Conservation (phyloP, 1,140 invertebrate species). For the Zaprionus gabonicus region DNA sequence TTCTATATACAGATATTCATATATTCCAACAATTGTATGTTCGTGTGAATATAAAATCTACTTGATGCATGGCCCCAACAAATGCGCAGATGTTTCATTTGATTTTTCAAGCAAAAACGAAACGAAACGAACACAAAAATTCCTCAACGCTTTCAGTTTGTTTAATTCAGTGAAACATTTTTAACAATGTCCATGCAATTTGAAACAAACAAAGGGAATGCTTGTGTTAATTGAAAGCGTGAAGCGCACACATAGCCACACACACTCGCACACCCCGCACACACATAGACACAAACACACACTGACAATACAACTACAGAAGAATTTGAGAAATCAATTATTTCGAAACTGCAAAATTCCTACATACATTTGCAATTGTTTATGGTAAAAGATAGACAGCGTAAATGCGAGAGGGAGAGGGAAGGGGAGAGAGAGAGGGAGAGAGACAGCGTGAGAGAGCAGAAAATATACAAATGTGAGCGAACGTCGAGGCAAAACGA, state of each 20-base stretch:
- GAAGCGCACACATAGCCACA: constrained; percentile 56
- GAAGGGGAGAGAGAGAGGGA: constrained; percentile 13
- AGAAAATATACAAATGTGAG: constrained; percentile 51
- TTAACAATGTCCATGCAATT: constrained; percentile 79
- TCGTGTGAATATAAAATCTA: constrained; percentile 52
- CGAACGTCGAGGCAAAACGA: constrained; percentile 48
- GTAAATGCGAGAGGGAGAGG: background rate
- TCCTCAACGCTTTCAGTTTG: constrained; percentile 64
- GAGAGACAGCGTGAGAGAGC: constrained; percentile 30
- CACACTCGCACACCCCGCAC: constrained; percentile 10
- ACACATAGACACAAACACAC: background rate
- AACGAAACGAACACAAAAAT: constrained; percentile 49
- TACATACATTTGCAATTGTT: constrained; percentile 81
- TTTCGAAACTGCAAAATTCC: constrained; percentile 83
- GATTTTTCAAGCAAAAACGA: constrained; percentile 57
- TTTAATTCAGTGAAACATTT: constrained; percentile 79
- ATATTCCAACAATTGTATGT: background rate
- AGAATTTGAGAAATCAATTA: constrained; percentile 82
- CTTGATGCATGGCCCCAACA: constrained; percentile 74
- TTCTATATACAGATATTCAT: background rate
- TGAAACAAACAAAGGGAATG: constrained; percentile 81
- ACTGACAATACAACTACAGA: constrained; percentile 30
- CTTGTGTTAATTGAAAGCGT: constrained; percentile 83
- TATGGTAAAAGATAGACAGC: constrained; percentile 58
- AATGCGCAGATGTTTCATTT: constrained; percentile 78